Percentiles rank a stretch among this genome's conserved stretches.
These are phyloP conservation scores for Panthera leo DNA, from an alignment of 2,113 vertebrate species.

Conservation along the genomic window DNA sequence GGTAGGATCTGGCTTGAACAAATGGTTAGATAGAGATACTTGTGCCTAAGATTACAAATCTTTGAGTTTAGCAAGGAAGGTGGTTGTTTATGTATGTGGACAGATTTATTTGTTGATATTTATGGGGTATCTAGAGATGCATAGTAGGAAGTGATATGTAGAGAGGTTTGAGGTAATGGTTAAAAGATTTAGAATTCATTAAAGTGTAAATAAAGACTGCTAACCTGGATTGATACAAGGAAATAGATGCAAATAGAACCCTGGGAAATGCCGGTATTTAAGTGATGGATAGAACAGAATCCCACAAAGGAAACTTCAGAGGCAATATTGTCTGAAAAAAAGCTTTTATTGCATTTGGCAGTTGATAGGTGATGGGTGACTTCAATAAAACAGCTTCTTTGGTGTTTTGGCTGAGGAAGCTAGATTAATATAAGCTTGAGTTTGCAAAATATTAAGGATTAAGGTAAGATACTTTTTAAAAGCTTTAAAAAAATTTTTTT, in stretches of 20 bases:
- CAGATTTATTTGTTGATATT: neutral
- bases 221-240: neutral
- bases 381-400: neutral
- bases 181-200: neutral
- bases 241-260: neutral
- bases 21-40: neutral
- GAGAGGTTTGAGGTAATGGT: neutral
- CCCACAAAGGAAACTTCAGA: neutral
- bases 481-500: too few relatives aligned
- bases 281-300: neutral
- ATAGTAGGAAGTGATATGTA: neutral
- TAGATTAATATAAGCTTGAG: neutral
- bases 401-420: conserved; percentile 1
- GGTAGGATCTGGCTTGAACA: neutral
- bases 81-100: neutral
- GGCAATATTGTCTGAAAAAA: neutral
- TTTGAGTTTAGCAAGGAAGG: neutral
- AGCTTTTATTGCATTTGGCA: neutral
- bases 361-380: neutral
- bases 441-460: neutral
- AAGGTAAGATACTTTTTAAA: neutral
- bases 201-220: neutral
- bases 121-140: neutral
- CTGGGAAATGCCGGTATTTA: neutral
- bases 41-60: neutral